phyloP scores from a whole-genome alignment of 2,797 vertebrate species.

The Poecilia velifera region DNA sequence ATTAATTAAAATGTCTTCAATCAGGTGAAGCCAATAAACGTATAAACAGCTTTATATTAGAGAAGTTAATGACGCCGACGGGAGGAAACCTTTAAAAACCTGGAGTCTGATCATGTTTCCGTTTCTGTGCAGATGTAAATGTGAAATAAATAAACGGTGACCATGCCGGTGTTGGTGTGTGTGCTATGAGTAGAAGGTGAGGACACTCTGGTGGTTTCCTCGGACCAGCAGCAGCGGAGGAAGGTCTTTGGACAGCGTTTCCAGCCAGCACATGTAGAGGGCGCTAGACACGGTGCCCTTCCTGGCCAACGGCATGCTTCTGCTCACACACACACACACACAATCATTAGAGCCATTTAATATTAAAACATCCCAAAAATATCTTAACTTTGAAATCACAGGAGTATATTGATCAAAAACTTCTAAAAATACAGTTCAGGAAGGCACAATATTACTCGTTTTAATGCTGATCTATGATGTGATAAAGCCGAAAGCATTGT shows the following conservation, averaged over 20 bases:
- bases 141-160: slow-evolving; percentile 6
- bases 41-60: slow-evolving; percentile 17
- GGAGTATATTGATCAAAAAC: neutral
- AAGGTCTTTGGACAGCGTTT: slow-evolving; percentile 90
- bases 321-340: slow-evolving; percentile 37
- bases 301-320: slow-evolving; percentile 94
- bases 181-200: slow-evolving; percentile 96
- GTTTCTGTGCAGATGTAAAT: slow-evolving; percentile 7
- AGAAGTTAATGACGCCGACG: slow-evolving; percentile 17
- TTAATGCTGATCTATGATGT: neutral
- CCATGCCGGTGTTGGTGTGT: slow-evolving; percentile 7
- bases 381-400: neutral
- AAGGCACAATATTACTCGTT: neutral
- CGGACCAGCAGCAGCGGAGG: slow-evolving; percentile 93
- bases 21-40: neutral
- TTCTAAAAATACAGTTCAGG: neutral
- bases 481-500: neutral
- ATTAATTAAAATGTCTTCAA: slow-evolving; percentile 20
- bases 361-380: neutral
- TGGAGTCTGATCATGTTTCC: neutral
- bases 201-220: slow-evolving; percentile 97
- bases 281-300: slow-evolving; percentile 95
- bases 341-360: accelerated
- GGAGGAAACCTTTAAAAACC: slow-evolving; percentile 8
- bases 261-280: slow-evolving; percentile 97